A percentile compares a stretch with the other conserved stretches of the same genome.
These are phyloP conservation scores for Choristoneura fumiferana DNA, from an alignment of 1,140 invertebrate genomes.

Conservation along the genomic window DNA sequence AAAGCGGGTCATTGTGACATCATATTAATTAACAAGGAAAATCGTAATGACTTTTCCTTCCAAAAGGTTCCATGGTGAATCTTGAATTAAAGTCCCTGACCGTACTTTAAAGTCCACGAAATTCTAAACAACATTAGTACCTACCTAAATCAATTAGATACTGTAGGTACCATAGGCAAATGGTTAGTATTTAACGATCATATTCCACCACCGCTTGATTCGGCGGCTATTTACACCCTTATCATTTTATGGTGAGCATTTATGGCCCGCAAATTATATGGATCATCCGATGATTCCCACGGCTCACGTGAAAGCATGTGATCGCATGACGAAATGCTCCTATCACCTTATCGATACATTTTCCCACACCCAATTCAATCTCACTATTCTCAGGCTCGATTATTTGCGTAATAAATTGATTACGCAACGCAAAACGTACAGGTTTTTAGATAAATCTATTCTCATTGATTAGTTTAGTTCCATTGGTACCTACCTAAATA, in stretches of 20 bases:
- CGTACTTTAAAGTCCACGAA: too few species aligned
- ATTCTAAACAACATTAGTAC: too few species aligned
- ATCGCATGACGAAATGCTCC: conserved; percentile 46
- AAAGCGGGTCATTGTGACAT: too few species aligned
- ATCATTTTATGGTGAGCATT: conserved; percentile 24
- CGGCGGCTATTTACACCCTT: background rate
- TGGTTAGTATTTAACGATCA: conserved; percentile 12
- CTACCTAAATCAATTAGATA: too few species aligned
- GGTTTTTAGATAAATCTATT: background rate
- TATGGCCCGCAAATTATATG: conserved; percentile 41
- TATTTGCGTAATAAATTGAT: conserved; percentile 46
- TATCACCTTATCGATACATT: conserved; percentile 54
- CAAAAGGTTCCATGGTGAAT: too few species aligned
- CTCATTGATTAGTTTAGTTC: too few species aligned
- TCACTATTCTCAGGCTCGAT: conserved; percentile 35
- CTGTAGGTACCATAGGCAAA: too few species aligned
- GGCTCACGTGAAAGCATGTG: conserved; percentile 59
- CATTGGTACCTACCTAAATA: too few species aligned
- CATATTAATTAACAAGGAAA: too few species aligned
- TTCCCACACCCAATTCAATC: conserved; percentile 53
- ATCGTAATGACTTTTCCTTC: too few species aligned
- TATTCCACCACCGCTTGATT: background rate
- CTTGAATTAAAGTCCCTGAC: too few species aligned
- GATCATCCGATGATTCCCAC: conserved; percentile 59
- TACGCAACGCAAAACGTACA: conserved; percentile 16